A percentile compares a stretch with the other conserved stretches of the same genome.
These are phyloP conservation scores for Enteromius trimaculatus DNA, from an alignment of 2,797 vertebrate species.

Conservation along the genomic window DNA sequence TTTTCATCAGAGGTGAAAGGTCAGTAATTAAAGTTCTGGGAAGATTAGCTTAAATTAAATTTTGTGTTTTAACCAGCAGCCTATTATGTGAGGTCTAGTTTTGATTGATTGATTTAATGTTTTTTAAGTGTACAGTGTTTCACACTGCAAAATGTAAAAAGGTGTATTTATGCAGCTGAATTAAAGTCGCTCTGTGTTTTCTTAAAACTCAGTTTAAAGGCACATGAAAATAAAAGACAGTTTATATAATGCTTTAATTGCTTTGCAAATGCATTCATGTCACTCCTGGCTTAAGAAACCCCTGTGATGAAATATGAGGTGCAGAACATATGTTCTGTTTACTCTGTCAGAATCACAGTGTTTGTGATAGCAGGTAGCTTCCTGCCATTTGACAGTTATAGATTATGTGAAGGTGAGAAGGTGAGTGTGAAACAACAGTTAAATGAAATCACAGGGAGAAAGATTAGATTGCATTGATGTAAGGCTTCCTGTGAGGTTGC, in stretches of 20 bases:
- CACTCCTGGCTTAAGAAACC: not conserved
- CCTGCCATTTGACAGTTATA: slow-evolving; percentile 1
- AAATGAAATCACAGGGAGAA: not conserved
- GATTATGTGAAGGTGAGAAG: not conserved
- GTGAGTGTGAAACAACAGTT: slow-evolving; percentile 8
- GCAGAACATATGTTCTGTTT: not conserved
- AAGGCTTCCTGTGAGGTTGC: not conserved
- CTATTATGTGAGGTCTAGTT: not conserved
- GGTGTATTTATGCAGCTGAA: not conserved
- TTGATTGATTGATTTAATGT: not conserved
- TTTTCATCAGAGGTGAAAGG: slow-evolving; percentile 96
- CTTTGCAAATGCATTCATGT: not conserved
- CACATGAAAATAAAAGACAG: not conserved
- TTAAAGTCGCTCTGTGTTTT: not conserved
- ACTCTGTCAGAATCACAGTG: not conserved
- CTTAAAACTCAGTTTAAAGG: not conserved
- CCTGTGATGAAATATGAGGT: not conserved
- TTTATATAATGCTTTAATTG: not conserved
- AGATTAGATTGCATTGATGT: slow-evolving; percentile 1
- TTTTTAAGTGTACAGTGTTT: not conserved
- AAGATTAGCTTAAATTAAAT: not conserved
- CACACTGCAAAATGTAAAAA: not conserved
- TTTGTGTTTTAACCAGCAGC: not conserved
- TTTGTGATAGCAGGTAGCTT: slow-evolving; percentile 15
- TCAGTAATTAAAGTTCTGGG: slow-evolving; percentile 70